These are phyloP conservation scores for Patiria pectinifera DNA, from an alignment of 53 echinoderm and acorn worm species.

Conservation along the genomic window DNA sequence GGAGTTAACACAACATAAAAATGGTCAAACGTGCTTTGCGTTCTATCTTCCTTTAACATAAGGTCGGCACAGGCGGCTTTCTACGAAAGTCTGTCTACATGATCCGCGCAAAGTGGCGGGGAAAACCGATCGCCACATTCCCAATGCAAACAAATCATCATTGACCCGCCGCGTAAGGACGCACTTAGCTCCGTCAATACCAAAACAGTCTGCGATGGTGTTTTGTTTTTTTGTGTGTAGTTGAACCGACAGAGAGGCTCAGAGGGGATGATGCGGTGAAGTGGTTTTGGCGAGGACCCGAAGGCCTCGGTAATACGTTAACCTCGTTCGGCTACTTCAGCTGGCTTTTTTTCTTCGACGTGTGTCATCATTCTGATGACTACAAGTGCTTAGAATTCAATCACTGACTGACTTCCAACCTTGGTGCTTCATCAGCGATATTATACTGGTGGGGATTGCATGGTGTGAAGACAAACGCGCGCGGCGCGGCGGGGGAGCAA, in stretches of 20 bases:
- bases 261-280: not conserved
- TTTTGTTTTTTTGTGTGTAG: not conserved
- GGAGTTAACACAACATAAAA: no score
- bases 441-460: not conserved
- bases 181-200: slow-evolving; percentile 1
- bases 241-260: not conserved
- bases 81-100: not conserved
- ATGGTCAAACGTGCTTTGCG: no score
- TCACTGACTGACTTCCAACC: not conserved
- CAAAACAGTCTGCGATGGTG: not conserved
- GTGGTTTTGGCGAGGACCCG: not conserved
- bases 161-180: not conserved
- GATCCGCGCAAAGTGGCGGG: not conserved
- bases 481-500: not conserved
- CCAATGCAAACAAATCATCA: not conserved
- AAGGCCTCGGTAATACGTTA: not conserved
- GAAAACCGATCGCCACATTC: not conserved
- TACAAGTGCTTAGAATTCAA: not conserved
- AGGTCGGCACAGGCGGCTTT: not conserved
- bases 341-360: not conserved
- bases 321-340: not conserved
- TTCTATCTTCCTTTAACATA: not conserved
- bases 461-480: not conserved
- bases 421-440: not conserved
- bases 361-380: not conserved